Conservation (phyloP, 2,888 invertebrate genomes). For the Acanthosepion esculentum region DNA sequence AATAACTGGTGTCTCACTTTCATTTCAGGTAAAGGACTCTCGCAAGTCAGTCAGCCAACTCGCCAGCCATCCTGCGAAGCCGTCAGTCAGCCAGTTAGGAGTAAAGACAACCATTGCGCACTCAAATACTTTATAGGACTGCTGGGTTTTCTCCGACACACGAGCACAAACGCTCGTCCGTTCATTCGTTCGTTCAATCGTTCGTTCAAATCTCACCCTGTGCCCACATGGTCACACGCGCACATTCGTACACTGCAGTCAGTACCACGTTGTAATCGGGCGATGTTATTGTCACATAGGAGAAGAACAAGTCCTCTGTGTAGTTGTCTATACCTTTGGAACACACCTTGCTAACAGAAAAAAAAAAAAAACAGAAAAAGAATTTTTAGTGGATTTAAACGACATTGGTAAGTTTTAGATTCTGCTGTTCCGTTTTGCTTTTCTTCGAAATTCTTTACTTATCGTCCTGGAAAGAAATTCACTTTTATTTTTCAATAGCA, state of each 20-base stretch:
- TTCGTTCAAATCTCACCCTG: background rate
- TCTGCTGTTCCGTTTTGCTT: background rate
- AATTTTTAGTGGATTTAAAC: background rate
- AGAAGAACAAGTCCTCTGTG: background rate
- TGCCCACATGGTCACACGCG: constrained; percentile 12
- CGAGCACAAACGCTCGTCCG: background rate
- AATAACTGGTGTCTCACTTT: background rate
- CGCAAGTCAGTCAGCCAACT: background rate
- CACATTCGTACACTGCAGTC: background rate
- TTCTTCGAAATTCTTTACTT: background rate
- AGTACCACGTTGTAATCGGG: constrained; percentile 15
- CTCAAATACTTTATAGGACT: constrained; percentile 13
- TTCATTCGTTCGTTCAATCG: background rate
- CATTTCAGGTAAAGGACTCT: background rate
- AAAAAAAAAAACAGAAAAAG: background rate
- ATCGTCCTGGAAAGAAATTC: background rate
- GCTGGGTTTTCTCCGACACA: background rate
- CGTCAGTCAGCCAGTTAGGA: background rate
- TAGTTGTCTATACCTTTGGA: background rate
- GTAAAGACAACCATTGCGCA: background rate
- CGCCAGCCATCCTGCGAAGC: background rate
- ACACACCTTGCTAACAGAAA: background rate
- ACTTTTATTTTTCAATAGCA: too few species aligned
- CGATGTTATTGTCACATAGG: constrained; percentile 33
- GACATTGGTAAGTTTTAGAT: background rate